Evolutionary conservation across 2,113 vertebrate genomes (phyloP), one percentile per base, ranked within the genome.

Genomic region (Nicator chloris): DNA sequence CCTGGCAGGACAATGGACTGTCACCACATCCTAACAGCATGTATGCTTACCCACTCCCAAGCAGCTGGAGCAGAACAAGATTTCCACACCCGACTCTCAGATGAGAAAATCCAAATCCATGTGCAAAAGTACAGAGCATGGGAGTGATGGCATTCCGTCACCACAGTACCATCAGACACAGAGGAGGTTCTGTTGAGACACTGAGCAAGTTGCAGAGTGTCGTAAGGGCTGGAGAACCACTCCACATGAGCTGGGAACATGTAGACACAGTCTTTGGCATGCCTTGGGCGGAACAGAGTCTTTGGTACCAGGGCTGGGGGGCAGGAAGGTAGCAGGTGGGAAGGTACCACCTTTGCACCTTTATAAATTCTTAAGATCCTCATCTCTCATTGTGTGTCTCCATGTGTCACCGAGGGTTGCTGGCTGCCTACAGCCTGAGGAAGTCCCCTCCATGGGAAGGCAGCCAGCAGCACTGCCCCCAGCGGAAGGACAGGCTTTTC

Each of bases 401-500:
- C 3, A 2, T 7, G 4, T 31, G 60, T 71, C 44, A 17, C 17
- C 0, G 0, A 26, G 39, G 11, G 12, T 6, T 63, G 31, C 6
- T 3, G 3, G 7, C 24, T 81, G 24, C 66, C 73, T 75, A 6
- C 22, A 85, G 65, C 33, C 23, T 83, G 2, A 0, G 7, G 4
- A 51, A 56, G 33, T 15, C 39, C 70, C 7, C 16, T 63, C 31
- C 18, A 70, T 0, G 6, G 3, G 0, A 19, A 59, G 13, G 15
- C 1, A 0, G 13, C 28, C 44, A 68, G 35, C 15, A 84, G 16
- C 45, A 9, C 19, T 61, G 44, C 50, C 30, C 35, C 47, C 35
- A 86, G 35, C 10, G 1, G 33, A 37, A 60, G 65, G 49, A 47
- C 61, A 45, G n/a, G 39, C 21, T 72, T 82, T 76, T 92, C 33